Evolutionary conservation across 2,797 vertebrate species (phyloP), one percentile per base, ranked within the genome.

Genomic region (Discoglossus pictus): DNA sequence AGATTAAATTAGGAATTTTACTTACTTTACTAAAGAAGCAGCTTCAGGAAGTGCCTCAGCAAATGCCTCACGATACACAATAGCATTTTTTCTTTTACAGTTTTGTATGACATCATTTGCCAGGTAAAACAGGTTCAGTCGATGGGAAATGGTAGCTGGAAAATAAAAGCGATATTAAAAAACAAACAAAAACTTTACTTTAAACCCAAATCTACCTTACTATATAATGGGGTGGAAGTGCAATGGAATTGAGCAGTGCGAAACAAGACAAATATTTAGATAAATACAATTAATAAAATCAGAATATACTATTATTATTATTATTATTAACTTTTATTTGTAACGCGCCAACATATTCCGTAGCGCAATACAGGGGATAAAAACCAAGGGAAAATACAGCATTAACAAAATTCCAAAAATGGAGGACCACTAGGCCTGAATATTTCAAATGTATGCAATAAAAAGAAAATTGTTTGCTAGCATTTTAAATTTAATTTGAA

Each of bases 101-200:
- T 98, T 99, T 81, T 99, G 97, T 68, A 99, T 98, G 74, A 99
- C 95, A 24, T 99, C 97, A 1, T 99, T 99, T 76, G 97, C 96
- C 73, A 99, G 75, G 80, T 95, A 99, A 79, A 99, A 98, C 34
- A 99, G 94, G 84, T 99, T 99, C 82, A 99, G 82, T 12, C 96
- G 91, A 71, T 98, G 97, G 60, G 84, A 88, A 79, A 93, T 92
- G 50, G 93, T 93, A 74, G 96, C 97, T 98, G 74, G 23, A 15
- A 77, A 51, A 62, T 58, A 63, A 40, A 72, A 23, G 44, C n/a
- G 10, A 75, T 47, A 52, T 55, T 36, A 64, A 56, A 54, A 68
- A 55, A 0, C 1, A 1, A 52, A 51, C 31, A 10, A 7, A 70
- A 74, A 60, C 73, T 3, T 4, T 8, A 31, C 8, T 31, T 31